phyloP scores from a whole-genome alignment of 2,888 invertebrate genomes.

The Cryptophagus acutangulus region DNA sequence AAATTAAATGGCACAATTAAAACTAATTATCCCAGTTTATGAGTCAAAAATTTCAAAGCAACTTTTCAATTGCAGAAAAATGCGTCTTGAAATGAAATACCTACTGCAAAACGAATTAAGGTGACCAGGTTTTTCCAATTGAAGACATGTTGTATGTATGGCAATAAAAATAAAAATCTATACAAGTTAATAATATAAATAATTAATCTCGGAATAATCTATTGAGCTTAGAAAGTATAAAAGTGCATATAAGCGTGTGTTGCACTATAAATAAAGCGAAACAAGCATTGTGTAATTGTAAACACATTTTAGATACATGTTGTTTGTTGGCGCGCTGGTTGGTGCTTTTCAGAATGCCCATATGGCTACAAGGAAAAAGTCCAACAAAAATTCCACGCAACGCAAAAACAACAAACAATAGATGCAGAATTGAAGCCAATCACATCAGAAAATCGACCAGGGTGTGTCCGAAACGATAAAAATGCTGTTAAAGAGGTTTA shows the following conservation, averaged over 20 bases:
- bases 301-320: constrained; percentile 17
- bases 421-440: constrained; percentile 20
- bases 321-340: background rate
- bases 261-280: constrained; percentile 25
- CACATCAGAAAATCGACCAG: constrained; percentile 20
- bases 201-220: constrained; percentile 10
- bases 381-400: background rate
- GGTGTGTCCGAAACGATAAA: too few species aligned
- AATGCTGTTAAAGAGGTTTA: too few species aligned
- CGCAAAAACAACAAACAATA: constrained; percentile 18
- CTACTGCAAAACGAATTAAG: too few species aligned
- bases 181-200: background rate
- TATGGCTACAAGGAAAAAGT: constrained; percentile 17
- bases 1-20: too few species aligned
- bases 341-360: constrained; percentile 19
- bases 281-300: constrained; percentile 26
- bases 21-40: too few species aligned
- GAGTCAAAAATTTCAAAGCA: too few species aligned
- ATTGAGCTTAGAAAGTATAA: constrained; percentile 18
- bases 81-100: too few species aligned
- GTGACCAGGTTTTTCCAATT: too few species aligned
- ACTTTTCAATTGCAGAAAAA: too few species aligned
- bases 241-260: constrained; percentile 22
- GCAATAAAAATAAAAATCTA: too few species aligned
- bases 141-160: too few species aligned